Evolutionary conservation across 23 tunicate genomes (phyloP), one percentile per base, ranked within the genome.

Genomic region (Botrylloides violaceus): DNA sequence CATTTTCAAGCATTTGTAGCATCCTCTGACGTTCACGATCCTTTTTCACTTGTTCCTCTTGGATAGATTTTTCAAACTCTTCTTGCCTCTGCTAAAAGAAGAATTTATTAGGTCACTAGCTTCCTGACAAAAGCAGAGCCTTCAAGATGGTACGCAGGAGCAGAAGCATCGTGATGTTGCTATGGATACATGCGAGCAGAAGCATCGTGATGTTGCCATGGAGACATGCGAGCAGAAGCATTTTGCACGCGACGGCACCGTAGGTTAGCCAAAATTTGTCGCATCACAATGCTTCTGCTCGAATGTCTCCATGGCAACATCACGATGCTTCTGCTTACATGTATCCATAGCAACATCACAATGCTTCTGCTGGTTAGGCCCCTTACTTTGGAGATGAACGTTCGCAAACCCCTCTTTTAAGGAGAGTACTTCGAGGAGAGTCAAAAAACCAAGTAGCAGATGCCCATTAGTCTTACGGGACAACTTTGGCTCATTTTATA

Each of bases 11-110:
- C 38, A 27, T 30, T 31, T 75, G 29, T 24, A 90, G 32, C 80
- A 83, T 66, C 57, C 80, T 76, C 48, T 58, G 56, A 71, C 77
- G 78, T 83, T 90, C 97, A 7, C 23, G 63, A n/a, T 83, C 85
- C 31, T 63, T 73, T 43, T 83, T 62, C 37, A 64, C 84, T 61
- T 90, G 97, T 57, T 90, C 90, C 53, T 83, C 59, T 58, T 53
- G 64, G 20, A 90, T 75, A 9, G 87, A 27, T 76, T 81, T 76
- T 21, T 81, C 87, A 53, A 76, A 49, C 23, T 71, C 71, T 59
- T 73, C 71, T 50, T 32, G 70, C 15, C 76, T 71, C 94, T 85
- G 49, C n/a, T n/a, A n/a, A n/a, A n/a, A n/a, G n/a, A n/a, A n/a
- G n/a, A n/a, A n/a, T n/a, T n/a, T n/a, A n/a, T n/a, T n/a, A n/a